Conservation (phyloP, 1,140 invertebrate genomes). For the Oryzaephilus surinamensis region DNA sequence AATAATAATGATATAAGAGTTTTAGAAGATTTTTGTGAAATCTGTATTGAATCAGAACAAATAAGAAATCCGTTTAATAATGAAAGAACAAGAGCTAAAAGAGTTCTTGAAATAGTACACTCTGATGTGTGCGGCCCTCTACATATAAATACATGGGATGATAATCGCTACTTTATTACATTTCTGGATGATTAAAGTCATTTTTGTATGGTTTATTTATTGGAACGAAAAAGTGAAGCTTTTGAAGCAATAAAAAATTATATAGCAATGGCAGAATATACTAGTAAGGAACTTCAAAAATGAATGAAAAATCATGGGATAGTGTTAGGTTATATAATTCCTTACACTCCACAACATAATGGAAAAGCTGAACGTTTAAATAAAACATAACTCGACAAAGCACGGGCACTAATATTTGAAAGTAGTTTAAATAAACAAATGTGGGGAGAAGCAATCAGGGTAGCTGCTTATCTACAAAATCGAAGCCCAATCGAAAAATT, state of each 20-base stretch:
- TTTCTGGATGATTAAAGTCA: slow-evolving; percentile 33
- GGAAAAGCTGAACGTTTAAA: slow-evolving; percentile 34
- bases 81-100: slow-evolving; percentile 15
- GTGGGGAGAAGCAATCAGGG: slow-evolving; percentile 27
- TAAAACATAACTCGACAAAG: slow-evolving; percentile 28
- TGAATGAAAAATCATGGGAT: slow-evolving; percentile 18
- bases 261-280: too few species aligned
- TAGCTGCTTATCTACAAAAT: slow-evolving; percentile 25
- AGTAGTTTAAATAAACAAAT: slow-evolving; percentile 17
- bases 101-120: slow-evolving; percentile 26
- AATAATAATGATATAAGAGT: slow-evolving; percentile 2
- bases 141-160: slow-evolving; percentile 20
- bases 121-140: slow-evolving; percentile 34
- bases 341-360: slow-evolving; percentile 36
- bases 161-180: slow-evolving; percentile 29
- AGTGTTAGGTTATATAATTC: slow-evolving; percentile 6
- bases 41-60: slow-evolving; percentile 19
- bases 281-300: too few species aligned
- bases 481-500: slow-evolving; percentile 13
- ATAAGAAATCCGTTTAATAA: slow-evolving; percentile 21
- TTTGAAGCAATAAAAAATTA: not conserved
- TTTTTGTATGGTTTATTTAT: slow-evolving; percentile 27
- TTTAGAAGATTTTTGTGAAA: slow-evolving; percentile 14
- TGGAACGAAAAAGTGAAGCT: slow-evolving; percentile 22
- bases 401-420: slow-evolving; percentile 28